Evolutionary conservation across 92 coral and sea anemone genomes (phyloP).

Genomic region (Micromussa lordhowensis): DNA sequence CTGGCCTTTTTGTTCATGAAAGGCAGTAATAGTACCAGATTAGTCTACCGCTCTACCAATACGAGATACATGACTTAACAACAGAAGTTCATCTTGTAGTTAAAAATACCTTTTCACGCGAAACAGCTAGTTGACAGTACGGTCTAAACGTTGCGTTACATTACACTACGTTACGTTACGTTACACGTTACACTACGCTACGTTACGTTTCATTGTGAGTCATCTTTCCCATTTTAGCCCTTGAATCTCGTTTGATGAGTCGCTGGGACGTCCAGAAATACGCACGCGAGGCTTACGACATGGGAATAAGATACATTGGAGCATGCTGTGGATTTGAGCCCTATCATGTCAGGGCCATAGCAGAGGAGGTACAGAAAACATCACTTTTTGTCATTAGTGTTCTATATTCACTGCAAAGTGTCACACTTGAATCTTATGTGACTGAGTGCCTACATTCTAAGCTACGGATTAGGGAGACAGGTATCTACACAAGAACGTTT

Average conservation of each 20-base stretch:
- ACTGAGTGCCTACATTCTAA: no score
- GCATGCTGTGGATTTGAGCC: slow-evolving; percentile 96
- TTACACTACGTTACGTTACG: no score
- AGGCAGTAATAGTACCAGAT: not conserved
- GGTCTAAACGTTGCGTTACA: no score
- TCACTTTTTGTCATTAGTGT: not conserved
- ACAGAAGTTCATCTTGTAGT: no score
- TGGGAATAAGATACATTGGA: slow-evolving; percentile 89
- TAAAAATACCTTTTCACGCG: no score
- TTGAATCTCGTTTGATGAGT: slow-evolving; percentile 82
- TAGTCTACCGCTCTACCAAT: no score
- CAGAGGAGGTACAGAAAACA: slow-evolving; percentile 75
- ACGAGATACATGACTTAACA: no score
- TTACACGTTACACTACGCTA: no score
- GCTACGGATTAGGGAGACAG: no score
- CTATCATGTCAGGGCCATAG: slow-evolving; percentile 81
- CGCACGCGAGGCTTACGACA: slow-evolving; percentile 87
- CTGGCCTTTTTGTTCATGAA: not conserved
- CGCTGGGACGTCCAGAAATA: slow-evolving; percentile 89
- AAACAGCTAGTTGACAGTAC: not conserved
- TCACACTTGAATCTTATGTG: not conserved
- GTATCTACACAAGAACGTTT: no score
- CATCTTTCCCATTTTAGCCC: not conserved
- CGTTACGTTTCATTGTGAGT: not conserved
- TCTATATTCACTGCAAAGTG: not conserved